Percentiles rank a stretch among this genome's conserved stretches.
phyloP scores from a whole-genome alignment of 2,113 vertebrate genomes.

The Cynopterus brachyotis region DNA sequence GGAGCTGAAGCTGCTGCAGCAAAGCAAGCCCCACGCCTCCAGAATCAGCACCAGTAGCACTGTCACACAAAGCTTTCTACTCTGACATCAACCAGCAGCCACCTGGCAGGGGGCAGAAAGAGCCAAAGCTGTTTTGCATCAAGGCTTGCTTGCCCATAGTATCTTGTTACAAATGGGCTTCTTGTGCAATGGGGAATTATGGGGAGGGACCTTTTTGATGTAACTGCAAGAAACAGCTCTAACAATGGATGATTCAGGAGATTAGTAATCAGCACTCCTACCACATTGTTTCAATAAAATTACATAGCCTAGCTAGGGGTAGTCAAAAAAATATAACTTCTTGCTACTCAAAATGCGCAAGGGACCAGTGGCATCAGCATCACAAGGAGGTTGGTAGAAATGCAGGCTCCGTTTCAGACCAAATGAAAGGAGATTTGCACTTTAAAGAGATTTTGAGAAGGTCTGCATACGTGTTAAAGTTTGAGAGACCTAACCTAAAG shows the following conservation, averaged over 20 bases:
- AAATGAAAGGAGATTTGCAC: neutral
- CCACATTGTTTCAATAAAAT: conserved; percentile 36
- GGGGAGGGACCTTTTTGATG: neutral
- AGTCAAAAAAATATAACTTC: conserved; percentile 27
- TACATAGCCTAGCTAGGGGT: neutral
- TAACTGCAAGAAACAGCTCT: conserved; percentile 19
- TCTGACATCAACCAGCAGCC: neutral
- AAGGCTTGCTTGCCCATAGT: neutral
- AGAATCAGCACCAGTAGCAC: neutral
- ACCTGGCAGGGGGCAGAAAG: neutral
- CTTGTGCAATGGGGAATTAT: neutral
- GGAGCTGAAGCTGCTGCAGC: neutral
- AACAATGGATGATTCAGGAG: conserved; percentile 59
- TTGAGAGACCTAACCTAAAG: neutral
- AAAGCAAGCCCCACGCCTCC: neutral
- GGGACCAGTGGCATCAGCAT: neutral
- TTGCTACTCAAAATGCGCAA: neutral
- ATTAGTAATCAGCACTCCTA: conserved; percentile 9
- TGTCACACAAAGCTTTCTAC: neutral
- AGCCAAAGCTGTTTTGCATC: neutral
- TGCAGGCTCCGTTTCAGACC: neutral
- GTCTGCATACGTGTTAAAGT: neutral
- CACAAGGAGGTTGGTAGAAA: neutral
- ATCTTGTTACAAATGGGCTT: neutral
- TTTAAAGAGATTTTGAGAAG: neutral